phyloP scores from a whole-genome alignment of 2,797 vertebrate species.

The Cichlasoma orientale region DNA sequence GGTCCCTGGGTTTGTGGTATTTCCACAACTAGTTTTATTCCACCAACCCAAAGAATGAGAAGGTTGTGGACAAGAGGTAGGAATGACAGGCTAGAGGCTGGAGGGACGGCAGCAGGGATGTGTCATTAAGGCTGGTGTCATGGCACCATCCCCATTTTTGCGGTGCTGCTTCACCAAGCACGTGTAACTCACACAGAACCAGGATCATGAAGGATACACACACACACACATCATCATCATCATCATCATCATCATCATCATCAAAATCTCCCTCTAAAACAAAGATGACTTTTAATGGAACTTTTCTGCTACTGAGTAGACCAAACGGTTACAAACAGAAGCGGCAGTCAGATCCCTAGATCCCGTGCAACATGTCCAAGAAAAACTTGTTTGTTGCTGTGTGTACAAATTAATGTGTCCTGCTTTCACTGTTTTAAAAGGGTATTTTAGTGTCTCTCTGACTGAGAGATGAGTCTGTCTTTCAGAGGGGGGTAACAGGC shows the following conservation, averaged over 20 bases:
- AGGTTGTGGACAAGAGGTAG: constrained; percentile 44
- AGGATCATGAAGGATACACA: constrained; percentile 15
- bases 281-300: constrained; percentile 24
- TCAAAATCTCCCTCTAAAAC: constrained; percentile 41
- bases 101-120: constrained; percentile 12
- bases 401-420: constrained; percentile 28
- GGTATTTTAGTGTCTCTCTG: constrained; percentile 54
- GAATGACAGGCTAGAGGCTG: constrained; percentile 20
- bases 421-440: constrained; percentile 44
- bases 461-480: constrained; percentile 58
- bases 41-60: constrained; percentile 51
- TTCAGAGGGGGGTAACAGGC: constrained; percentile 50
- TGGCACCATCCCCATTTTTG: constrained; percentile 31
- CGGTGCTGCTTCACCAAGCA: constrained; percentile 36
- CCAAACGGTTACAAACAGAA: constrained; percentile 24
- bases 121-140: constrained; percentile 33
- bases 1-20: constrained; percentile 43
- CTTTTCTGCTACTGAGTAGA: constrained; percentile 8
- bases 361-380: constrained; percentile 18
- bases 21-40: constrained; percentile 39
- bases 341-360: constrained; percentile 19
- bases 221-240: neutral
- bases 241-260: neutral
- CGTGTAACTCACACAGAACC: constrained; percentile 34
- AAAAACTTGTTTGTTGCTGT: constrained; percentile 35